phyloP scores from a whole-genome alignment of 2,113 vertebrate genomes.

The Engraulis encrasicolus region DNA sequence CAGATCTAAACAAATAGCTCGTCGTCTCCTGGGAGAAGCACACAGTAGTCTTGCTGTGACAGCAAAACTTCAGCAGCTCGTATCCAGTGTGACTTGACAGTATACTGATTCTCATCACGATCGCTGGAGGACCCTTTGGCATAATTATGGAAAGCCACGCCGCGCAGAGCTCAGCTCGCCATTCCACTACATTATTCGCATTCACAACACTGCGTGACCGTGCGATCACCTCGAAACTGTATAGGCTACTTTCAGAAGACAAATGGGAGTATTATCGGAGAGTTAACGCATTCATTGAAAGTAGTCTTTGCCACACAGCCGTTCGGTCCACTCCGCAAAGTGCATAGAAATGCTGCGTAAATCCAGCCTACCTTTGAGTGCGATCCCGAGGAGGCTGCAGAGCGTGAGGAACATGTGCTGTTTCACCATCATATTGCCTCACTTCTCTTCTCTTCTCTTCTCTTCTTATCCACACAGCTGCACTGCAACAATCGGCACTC shows the following conservation, averaged over 20 bases:
- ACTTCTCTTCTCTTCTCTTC: conserved; percentile 50
- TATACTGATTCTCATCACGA: conserved; percentile 4
- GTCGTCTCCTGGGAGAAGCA: not conserved
- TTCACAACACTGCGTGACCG: conserved; percentile 15
- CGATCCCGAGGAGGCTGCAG: conserved; percentile 63
- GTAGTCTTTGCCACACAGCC: not conserved
- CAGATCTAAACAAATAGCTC: not conserved
- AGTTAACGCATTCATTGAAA: not conserved
- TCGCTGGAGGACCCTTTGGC: conserved; percentile 25
- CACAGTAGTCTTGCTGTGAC: not conserved
- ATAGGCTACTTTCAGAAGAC: not conserved
- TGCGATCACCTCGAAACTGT: not conserved
- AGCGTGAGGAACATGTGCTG: conserved; percentile 58
- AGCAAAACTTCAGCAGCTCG: not conserved
- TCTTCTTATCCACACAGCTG: no score
- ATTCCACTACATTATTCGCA: conserved; percentile 27
- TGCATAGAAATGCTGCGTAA: not conserved
- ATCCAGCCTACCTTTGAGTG: conserved; percentile 61
- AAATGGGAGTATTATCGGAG: not conserved
- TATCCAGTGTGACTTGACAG: not conserved
- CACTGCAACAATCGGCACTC: conserved; percentile 43
- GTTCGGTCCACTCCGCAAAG: no score
- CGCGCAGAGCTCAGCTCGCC: conserved; percentile 23
- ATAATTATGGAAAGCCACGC: conserved; percentile 20
- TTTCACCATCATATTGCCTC: conserved; percentile 60